phyloP scores from a whole-genome alignment of 2,113 vertebrate species.

The Etheostoma cragini region DNA sequence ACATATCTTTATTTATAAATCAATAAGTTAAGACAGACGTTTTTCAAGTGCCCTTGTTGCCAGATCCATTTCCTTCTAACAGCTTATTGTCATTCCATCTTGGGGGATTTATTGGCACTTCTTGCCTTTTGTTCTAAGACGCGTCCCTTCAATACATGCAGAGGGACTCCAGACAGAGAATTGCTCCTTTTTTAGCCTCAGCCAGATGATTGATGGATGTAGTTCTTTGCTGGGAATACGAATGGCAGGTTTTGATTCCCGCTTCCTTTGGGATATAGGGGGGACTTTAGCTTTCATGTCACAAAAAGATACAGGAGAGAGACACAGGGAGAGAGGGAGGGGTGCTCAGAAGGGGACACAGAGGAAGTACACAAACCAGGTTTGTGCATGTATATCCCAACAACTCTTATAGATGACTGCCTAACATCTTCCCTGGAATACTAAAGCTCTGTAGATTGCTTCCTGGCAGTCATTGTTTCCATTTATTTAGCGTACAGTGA shows the following conservation, averaged over 20 bases:
- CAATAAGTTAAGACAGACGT: slow-evolving; percentile 41
- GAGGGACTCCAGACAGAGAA: slow-evolving; percentile 65
- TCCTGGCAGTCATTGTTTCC: background rate
- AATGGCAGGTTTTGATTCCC: slow-evolving; percentile 74
- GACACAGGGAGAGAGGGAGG: background rate
- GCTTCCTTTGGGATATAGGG: slow-evolving; percentile 62
- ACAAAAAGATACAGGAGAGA: slow-evolving; percentile 40
- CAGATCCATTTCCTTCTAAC: slow-evolving; percentile 58
- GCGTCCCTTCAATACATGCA: slow-evolving; percentile 64
- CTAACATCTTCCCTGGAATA: background rate
- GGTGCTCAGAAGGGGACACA: slow-evolving; percentile 22
- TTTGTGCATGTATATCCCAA: background rate
- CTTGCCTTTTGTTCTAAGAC: slow-evolving; percentile 73
- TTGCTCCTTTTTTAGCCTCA: slow-evolving; percentile 62
- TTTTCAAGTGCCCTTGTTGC: slow-evolving; percentile 60
- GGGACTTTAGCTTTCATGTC: slow-evolving; percentile 70
- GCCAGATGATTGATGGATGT: slow-evolving; percentile 78
- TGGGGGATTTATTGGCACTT: slow-evolving; percentile 70
- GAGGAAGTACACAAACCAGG: background rate
- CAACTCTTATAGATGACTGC: background rate
- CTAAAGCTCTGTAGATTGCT: background rate
- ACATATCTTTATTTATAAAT: slow-evolving; percentile 43
- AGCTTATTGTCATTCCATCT: slow-evolving; percentile 71
- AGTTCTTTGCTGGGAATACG: slow-evolving; percentile 75
- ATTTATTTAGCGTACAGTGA: background rate